phyloP scores from a whole-genome alignment of 2,797 vertebrate species.

The Eidolon dupreanum region DNA sequence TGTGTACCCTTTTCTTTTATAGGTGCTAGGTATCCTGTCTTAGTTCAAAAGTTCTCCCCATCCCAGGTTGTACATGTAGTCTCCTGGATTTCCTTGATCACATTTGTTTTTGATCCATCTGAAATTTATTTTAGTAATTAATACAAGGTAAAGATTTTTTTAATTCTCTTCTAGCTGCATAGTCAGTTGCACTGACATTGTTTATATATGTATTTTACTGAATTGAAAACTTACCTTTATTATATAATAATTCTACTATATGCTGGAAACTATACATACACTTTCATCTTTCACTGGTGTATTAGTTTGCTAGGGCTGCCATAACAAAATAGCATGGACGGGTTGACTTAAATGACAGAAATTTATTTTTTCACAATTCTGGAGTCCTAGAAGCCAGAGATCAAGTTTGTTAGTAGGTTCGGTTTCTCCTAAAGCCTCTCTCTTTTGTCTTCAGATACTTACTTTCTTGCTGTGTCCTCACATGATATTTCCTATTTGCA shows the following conservation, averaged over 20 bases:
- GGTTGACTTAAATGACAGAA: background rate
- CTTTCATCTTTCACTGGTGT: background rate
- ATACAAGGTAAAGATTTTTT: background rate
- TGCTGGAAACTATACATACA: background rate
- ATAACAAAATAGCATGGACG: too few relatives aligned
- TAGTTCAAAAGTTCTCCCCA: background rate
- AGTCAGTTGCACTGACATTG: background rate
- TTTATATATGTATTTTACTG: background rate
- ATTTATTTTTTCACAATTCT: background rate
- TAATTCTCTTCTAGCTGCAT: background rate
- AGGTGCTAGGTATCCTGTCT: background rate
- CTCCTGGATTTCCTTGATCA: background rate
- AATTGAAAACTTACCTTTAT: background rate
- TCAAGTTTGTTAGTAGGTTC: background rate
- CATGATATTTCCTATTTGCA: background rate
- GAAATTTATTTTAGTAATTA: background rate
- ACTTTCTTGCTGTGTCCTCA: background rate
- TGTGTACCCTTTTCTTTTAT: background rate
- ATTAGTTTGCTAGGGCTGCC: too few relatives aligned
- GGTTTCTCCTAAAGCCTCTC: background rate
- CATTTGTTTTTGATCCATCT: background rate
- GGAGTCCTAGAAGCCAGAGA: background rate
- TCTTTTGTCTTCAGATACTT: background rate
- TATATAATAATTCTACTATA: background rate
- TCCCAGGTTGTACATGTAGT: too few relatives aligned